Percentiles rank a stretch among this genome's conserved stretches.
Conservation (phyloP, 2,888 invertebrate genomes). For the Camponotus fellah region DNA sequence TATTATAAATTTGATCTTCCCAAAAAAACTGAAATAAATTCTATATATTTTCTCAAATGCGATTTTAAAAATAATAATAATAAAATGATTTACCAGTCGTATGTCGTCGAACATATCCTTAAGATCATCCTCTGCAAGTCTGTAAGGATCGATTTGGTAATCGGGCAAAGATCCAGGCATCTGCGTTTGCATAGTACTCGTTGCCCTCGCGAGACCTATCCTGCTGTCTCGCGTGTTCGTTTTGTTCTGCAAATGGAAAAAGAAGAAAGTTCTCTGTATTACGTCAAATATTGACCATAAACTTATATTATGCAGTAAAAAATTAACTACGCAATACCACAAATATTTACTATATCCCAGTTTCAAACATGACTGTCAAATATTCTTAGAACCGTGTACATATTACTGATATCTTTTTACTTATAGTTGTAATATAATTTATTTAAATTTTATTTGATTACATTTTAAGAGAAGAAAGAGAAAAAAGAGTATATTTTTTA, state of each 20-base stretch:
- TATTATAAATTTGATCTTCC: background rate
- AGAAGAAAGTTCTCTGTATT: slow-evolving; percentile 41
- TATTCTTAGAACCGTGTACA: background rate
- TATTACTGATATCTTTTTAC: background rate
- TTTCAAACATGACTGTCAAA: slow-evolving; percentile 13
- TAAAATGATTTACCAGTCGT: slow-evolving; percentile 89
- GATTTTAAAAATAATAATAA: background rate
- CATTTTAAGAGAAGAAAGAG: background rate
- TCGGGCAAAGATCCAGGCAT: slow-evolving; percentile 94
- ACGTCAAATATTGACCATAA: slow-evolving; percentile 50
- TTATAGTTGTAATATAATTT: background rate
- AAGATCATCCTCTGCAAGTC: slow-evolving; percentile 94
- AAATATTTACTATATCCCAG: slow-evolving; percentile 22
- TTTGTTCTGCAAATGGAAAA: slow-evolving; percentile 77
- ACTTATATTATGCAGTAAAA: slow-evolving; percentile 35
- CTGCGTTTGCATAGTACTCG: slow-evolving; percentile 92
- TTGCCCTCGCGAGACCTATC: slow-evolving; percentile 85
- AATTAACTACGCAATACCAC: slow-evolving; percentile 29
- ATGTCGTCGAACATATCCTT: slow-evolving; percentile 95
- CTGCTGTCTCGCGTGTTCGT: slow-evolving; percentile 75
- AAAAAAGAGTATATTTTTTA: background rate
- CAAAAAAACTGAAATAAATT: background rate
- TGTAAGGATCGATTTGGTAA: slow-evolving; percentile 95
- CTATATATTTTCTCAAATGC: background rate
- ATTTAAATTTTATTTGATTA: slow-evolving; percentile 11